A percentile compares a stretch with the other conserved stretches of the same genome.
Conservation (phyloP, 2,113 vertebrate genomes). For the Pterocles orientalis region DNA sequence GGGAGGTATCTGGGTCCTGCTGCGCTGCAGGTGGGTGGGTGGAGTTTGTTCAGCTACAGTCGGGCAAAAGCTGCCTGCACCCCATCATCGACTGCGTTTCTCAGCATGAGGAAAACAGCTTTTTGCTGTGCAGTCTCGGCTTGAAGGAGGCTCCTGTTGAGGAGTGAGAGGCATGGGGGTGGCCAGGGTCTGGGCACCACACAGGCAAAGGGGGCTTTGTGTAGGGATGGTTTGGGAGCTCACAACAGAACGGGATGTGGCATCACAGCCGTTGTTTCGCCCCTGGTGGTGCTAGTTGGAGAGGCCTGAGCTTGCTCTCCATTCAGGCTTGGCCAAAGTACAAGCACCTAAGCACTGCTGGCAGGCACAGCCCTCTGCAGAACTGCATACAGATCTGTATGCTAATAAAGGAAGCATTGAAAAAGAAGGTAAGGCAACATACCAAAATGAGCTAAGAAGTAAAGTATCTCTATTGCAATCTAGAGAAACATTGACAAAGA, state of each 20-base stretch:
- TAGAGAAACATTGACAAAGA: background rate
- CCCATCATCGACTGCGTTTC: fast-evolving
- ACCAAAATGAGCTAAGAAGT: background rate
- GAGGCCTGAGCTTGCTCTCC: background rate
- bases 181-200: background rate
- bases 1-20: fast-evolving
- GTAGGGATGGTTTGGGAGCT: background rate
- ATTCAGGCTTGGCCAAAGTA: background rate
- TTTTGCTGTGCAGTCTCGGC: background rate
- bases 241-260: background rate
- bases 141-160: background rate
- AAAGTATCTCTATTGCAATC: background rate
- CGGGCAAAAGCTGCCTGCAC: background rate
- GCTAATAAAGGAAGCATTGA: background rate
- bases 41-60: background rate
- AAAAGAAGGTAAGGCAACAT: background rate
- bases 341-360: fast-evolving
- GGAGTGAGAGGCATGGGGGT: background rate
- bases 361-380: background rate
- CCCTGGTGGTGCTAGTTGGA: background rate
- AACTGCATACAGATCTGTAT: background rate
- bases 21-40: fast-evolving
- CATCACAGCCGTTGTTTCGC: background rate
- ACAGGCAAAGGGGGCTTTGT: background rate
- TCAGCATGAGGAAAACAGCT: background rate